Conservation (phyloP, 2,888 invertebrate species). For the Hypena proboscidalis region DNA sequence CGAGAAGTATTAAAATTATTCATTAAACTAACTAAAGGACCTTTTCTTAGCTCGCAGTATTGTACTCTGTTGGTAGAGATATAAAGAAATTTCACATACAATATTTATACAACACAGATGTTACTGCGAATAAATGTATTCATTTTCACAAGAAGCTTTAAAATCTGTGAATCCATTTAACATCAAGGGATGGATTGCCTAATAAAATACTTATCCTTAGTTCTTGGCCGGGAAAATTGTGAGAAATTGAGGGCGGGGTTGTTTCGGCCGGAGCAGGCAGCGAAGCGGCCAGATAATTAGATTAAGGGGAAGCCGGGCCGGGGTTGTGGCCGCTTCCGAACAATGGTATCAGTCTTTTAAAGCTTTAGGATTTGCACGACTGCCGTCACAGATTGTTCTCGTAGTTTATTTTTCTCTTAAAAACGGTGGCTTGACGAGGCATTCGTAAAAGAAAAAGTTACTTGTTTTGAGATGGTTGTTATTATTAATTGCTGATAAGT, state of each 20-base stretch:
- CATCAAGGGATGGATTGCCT: slow-evolving; percentile 60
- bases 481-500: background rate
- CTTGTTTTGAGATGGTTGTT: too few relatives aligned
- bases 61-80: too few relatives aligned
- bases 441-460: too few relatives aligned
- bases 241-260: slow-evolving; percentile 61
- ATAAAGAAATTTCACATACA: too few relatives aligned
- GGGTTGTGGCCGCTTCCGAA: slow-evolving; percentile 64
- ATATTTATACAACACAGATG: background rate
- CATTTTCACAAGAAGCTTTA: slow-evolving; percentile 45
- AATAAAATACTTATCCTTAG: slow-evolving; percentile 71
- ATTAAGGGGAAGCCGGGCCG: slow-evolving; percentile 74
- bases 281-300: slow-evolving; percentile 80
- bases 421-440: slow-evolving; percentile 7
- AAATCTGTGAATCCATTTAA: slow-evolving; percentile 59
- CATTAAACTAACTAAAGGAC: too few relatives aligned
- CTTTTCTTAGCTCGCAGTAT: too few relatives aligned
- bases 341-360: slow-evolving; percentile 71
- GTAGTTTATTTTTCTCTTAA: slow-evolving; percentile 44
- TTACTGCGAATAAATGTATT: slow-evolving; percentile 3
- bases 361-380: slow-evolving; percentile 66
- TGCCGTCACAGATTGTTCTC: slow-evolving; percentile 55
- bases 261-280: slow-evolving; percentile 66
- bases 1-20: too few relatives aligned
- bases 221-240: slow-evolving; percentile 62